A percentile compares a stretch with the other conserved stretches of the same genome.
Evolutionary conservation across 1,140 invertebrate genomes (phyloP).

Genomic region (Trinorchestia longiramus): DNA sequence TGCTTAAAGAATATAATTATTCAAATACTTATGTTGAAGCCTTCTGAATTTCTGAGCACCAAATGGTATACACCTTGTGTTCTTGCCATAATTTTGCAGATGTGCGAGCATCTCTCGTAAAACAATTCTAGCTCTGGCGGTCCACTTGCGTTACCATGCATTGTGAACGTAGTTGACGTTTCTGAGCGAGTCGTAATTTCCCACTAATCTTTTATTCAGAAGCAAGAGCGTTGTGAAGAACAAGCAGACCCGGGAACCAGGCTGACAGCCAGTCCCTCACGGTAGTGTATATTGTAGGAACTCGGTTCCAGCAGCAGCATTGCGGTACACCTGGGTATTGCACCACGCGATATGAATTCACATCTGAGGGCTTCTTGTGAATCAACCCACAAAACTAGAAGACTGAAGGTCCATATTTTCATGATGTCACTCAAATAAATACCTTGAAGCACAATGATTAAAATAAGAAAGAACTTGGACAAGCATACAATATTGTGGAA

Average conservation of each 20-base stretch:
- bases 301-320: not conserved
- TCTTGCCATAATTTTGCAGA: not conserved
- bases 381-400: not conserved
- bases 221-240: not conserved
- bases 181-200: not conserved
- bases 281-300: not conserved
- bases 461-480: not conserved
- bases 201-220: conserved; percentile 1
- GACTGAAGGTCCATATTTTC: not conserved
- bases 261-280: not conserved
- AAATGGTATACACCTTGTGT: not conserved
- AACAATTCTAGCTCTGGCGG: not conserved
- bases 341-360: not conserved
- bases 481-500: not conserved
- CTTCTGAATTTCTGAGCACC: not conserved
- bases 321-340: too few relatives aligned
- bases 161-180: not conserved
- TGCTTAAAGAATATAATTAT: too few relatives aligned
- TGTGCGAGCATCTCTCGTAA: not conserved
- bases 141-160: not conserved
- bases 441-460: not conserved
- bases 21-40: too few relatives aligned
- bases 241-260: not conserved
- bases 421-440: not conserved
- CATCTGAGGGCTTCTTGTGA: not conserved